Percentiles rank a stretch among this genome's conserved stretches.
Evolutionary conservation across 2,797 vertebrate species (phyloP).

Genomic region (Gephyroberyx darwinii): DNA sequence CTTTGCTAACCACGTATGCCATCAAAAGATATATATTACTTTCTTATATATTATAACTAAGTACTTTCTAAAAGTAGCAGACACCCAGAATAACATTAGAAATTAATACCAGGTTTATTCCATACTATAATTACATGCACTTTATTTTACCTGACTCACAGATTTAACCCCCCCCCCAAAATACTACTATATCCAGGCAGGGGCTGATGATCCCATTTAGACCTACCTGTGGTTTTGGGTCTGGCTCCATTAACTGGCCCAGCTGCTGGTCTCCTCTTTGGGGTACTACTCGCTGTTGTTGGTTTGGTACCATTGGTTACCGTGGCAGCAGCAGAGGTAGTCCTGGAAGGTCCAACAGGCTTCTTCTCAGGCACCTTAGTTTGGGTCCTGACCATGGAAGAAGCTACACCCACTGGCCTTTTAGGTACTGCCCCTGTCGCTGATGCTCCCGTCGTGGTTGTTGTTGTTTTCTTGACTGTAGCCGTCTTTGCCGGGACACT

Average conservation of each 20-base stretch:
- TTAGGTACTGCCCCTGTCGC: constrained; percentile 53
- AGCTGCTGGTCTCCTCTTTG: constrained; percentile 61
- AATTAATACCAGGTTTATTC: no score
- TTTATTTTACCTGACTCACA: no score
- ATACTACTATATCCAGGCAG: background rate
- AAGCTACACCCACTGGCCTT: constrained; percentile 43
- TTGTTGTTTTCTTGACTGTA: constrained; percentile 52
- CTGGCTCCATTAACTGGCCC: constrained; percentile 57
- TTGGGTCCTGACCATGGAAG: constrained; percentile 54
- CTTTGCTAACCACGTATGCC: no score
- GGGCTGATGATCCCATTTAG: background rate
- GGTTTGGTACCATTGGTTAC: constrained; percentile 61
- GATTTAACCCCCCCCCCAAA: no score
- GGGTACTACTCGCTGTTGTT: constrained; percentile 21
- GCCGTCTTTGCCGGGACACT: constrained; percentile 41
- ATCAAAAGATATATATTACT: no score
- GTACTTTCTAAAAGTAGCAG: no score
- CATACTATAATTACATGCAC: no score
- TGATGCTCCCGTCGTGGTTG: constrained; percentile 30
- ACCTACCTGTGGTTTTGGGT: constrained; percentile 74
- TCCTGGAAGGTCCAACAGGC: constrained; percentile 54
- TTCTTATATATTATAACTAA: no score
- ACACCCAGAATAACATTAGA: no score
- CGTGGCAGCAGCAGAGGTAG: constrained; percentile 47
- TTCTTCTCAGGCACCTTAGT: constrained; percentile 68